Conservation (phyloP, 2,113 vertebrate genomes). For the Eubucco bourcierii region DNA sequence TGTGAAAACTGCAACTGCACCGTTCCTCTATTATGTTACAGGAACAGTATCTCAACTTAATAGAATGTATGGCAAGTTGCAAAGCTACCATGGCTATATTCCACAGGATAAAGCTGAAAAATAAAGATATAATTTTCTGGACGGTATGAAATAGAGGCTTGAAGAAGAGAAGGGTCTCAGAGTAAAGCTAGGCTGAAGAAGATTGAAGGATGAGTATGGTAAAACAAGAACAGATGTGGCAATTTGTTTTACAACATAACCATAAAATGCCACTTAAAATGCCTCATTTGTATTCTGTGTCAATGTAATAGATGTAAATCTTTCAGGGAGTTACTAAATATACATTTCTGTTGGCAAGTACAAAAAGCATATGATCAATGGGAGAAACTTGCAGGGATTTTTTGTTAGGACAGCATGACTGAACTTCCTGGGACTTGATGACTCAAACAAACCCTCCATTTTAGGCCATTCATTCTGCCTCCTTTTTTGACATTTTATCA, state of each 20-base stretch:
- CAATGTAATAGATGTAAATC: slow-evolving; percentile 42
- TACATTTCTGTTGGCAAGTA: slow-evolving; percentile 28
- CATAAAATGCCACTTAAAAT: slow-evolving; percentile 44
- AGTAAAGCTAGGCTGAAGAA: not conserved
- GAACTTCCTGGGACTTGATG: not conserved
- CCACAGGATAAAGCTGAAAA: slow-evolving; percentile 75
- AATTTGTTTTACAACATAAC: slow-evolving; percentile 26
- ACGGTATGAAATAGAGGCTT: not conserved
- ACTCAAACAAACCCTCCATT: not conserved
- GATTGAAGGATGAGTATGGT: not conserved
- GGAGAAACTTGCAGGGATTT: not conserved
- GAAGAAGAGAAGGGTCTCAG: not conserved
- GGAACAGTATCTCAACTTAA: slow-evolving; percentile 83
- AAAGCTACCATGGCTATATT: slow-evolving; percentile 71
- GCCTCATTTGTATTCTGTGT: slow-evolving; percentile 51
- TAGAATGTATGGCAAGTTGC: slow-evolving; percentile 76
- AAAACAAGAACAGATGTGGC: slow-evolving; percentile 11
- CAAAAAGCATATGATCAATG: slow-evolving; percentile 26
- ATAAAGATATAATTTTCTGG: not conserved
- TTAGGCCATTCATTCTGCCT: not conserved
- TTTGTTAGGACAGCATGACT: not conserved
- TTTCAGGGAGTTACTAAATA: slow-evolving; percentile 46
- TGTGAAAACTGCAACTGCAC: slow-evolving; percentile 74
- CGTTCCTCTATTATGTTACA: slow-evolving; percentile 79
- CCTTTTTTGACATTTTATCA: not conserved